phyloP scores from a whole-genome alignment of 2,113 vertebrate genomes.

The Petrocephalus microphthalmus region DNA sequence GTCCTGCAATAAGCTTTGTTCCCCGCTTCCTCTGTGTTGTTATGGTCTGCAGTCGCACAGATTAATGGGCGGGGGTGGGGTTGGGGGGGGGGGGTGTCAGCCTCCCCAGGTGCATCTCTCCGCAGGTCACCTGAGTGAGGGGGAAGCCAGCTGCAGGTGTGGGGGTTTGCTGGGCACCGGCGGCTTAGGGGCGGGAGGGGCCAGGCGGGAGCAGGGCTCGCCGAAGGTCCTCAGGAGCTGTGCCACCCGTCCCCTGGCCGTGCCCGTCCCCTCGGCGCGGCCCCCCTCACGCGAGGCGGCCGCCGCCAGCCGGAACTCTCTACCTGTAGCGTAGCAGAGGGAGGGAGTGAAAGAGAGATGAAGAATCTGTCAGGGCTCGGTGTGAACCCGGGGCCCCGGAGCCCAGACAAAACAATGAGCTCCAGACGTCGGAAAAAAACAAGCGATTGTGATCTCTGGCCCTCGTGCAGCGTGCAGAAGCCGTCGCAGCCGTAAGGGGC shows the following conservation, averaged over 20 bases:
- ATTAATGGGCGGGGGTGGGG: not conserved
- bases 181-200: slow-evolving; percentile 49
- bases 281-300: slow-evolving; percentile 29
- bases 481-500: not conserved
- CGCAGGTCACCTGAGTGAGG: slow-evolving; percentile 59
- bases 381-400: not conserved
- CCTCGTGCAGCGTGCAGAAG: not conserved
- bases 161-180: slow-evolving; percentile 57
- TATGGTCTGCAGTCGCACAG: slow-evolving; percentile 18
- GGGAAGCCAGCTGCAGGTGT: slow-evolving; percentile 51
- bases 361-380: not conserved
- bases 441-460: not conserved
- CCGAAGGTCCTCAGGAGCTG: slow-evolving; percentile 65
- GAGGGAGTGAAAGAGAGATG: not conserved
- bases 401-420: not conserved
- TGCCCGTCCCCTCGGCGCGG: slow-evolving; percentile 7
- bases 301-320: slow-evolving; percentile 31
- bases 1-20: not conserved
- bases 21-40: not conserved
- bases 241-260: slow-evolving; percentile 58
- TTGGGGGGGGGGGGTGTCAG: not conserved
- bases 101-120: not conserved
- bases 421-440: not conserved
- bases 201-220: slow-evolving; percentile 10
- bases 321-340: slow-evolving; percentile 34